Percentiles rank a stretch among this genome's conserved stretches.
Evolutionary conservation across 2,797 vertebrate genomes (phyloP).

Genomic region (Mus spretus): DNA sequence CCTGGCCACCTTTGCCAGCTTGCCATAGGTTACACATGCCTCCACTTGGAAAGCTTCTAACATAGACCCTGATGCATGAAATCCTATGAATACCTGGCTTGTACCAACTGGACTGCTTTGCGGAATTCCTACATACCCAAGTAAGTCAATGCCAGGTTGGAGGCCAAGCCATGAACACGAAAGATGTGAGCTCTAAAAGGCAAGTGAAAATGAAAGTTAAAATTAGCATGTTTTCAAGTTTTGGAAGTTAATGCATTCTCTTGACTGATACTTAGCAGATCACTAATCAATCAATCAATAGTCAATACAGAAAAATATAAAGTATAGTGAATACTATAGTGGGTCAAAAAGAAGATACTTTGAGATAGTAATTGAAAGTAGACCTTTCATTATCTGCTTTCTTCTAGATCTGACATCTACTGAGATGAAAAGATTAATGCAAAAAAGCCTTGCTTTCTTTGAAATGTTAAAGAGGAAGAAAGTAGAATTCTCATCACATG

Average conservation of each 20-base stretch:
- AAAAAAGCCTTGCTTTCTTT: not conserved
- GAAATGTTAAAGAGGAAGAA: not conserved
- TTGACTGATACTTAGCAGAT: not conserved
- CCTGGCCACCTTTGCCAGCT: not conserved
- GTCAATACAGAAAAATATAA: slow-evolving; percentile 22
- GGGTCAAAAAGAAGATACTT: slow-evolving; percentile 12
- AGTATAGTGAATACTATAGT: not conserved
- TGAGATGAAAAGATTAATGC: slow-evolving; percentile 14
- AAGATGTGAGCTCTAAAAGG: slow-evolving; percentile 43
- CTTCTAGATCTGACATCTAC: not conserved
- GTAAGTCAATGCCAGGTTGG: slow-evolving; percentile 40
- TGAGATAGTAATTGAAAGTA: slow-evolving; percentile 28
- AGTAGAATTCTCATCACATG: slow-evolving; percentile 7
- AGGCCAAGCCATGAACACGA: not conserved
- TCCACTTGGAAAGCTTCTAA: slow-evolving; percentile 39
- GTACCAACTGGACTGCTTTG: slow-evolving; percentile 45
- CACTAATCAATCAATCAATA: slow-evolving; percentile 13
- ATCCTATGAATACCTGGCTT: slow-evolving; percentile 41
- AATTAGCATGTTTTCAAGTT: not conserved
- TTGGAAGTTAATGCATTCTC: not conserved
- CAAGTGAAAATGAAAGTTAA: slow-evolving; percentile 32
- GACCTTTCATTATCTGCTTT: not conserved
- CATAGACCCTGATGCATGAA: slow-evolving; percentile 3
- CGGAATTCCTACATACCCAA: slow-evolving; percentile 40
- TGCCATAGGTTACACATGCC: slow-evolving; percentile 49